Evolutionary conservation across 2,888 invertebrate species (phyloP).

Genomic region (Cyaniris semiargus): DNA sequence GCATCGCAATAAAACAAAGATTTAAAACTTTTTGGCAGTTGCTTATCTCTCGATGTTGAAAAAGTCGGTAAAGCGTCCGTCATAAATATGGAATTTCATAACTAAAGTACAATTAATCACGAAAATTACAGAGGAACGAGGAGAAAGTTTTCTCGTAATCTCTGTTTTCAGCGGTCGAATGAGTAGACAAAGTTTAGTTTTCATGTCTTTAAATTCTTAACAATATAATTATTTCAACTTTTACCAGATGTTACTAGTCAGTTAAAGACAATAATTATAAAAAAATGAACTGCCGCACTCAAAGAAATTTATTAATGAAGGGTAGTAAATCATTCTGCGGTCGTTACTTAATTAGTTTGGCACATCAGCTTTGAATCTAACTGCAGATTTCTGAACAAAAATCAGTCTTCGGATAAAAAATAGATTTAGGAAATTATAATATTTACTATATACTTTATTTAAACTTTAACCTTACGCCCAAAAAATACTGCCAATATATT

Average conservation of each 20-base stretch:
- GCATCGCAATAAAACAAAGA: neutral
- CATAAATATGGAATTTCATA: neutral
- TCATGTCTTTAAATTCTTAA: too few species aligned
- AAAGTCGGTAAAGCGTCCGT: neutral
- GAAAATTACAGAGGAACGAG: neutral
- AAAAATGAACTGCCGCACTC: neutral
- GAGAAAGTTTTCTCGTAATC: neutral
- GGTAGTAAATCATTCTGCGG: neutral
- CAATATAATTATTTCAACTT: too few species aligned
- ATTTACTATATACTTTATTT: neutral
- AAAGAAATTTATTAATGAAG: neutral
- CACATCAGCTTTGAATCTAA: neutral
- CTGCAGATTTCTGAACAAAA: neutral
- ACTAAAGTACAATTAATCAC: neutral
- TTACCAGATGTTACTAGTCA: too few species aligned
- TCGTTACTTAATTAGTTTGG: neutral
- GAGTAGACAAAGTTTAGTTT: neutral
- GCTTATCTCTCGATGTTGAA: neutral
- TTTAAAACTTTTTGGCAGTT: neutral
- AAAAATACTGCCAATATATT: neutral
- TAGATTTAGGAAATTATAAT: neutral
- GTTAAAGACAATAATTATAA: too few species aligned
- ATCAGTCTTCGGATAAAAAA: neutral
- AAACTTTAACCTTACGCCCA: neutral
- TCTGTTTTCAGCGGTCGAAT: neutral